A percentile compares a stretch with the other conserved stretches of the same genome.
phyloP scores from a whole-genome alignment of 2,113 vertebrate species.

The Tragelaphus scriptus region DNA sequence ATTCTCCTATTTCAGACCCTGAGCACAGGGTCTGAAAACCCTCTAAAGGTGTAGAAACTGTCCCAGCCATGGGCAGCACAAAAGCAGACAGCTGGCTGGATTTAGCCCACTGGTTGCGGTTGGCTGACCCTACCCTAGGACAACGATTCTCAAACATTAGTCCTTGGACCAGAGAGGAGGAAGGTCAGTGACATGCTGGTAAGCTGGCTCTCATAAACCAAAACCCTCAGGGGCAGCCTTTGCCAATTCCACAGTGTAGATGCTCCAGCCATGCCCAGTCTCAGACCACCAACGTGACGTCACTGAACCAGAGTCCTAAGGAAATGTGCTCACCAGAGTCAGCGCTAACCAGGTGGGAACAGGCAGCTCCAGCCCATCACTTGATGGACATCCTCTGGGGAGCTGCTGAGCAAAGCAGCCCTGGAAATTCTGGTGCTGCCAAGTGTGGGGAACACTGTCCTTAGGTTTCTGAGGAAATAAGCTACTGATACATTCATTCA shows the following conservation, averaged over 20 bases:
- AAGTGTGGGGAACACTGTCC: not conserved
- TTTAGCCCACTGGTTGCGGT: not conserved
- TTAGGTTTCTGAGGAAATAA: not conserved
- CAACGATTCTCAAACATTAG: not conserved
- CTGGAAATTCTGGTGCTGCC: not conserved
- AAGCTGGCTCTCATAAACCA: not conserved
- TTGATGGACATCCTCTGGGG: not conserved
- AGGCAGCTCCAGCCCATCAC: no score
- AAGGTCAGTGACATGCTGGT: not conserved
- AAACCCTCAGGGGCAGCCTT: not conserved
- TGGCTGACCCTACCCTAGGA: not conserved
- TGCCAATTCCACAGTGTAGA: not conserved
- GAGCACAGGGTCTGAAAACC: not conserved
- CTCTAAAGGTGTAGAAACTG: not conserved
- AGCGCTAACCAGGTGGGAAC: accelerated
- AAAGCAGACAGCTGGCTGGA: not conserved
- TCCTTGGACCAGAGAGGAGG: not conserved
- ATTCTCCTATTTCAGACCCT: not conserved
- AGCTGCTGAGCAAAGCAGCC: not conserved
- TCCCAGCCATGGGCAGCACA: not conserved
- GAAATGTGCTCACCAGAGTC: not conserved
- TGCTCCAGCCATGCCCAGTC: not conserved
- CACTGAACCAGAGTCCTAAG: not conserved
- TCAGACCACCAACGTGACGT: not conserved
- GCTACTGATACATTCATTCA: not conserved